Conservation (phyloP, 2,888 invertebrate species). For the Temnothorax ravouxi region DNA sequence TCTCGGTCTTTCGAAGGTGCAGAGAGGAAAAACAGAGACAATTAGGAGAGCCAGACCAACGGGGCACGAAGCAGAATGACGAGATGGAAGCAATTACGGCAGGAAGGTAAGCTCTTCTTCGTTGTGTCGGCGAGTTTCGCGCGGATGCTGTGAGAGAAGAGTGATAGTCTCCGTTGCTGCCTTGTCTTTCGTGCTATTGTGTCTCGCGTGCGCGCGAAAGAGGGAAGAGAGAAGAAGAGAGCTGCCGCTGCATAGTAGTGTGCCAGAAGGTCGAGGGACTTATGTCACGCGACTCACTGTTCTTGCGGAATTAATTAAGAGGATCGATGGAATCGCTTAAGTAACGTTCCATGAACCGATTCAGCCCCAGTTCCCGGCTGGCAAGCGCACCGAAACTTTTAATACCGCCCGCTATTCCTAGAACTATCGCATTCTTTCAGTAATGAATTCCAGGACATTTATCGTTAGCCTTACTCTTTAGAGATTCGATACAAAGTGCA, state of each 20-base stretch:
- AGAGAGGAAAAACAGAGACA: constrained; percentile 74
- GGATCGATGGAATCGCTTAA: constrained; percentile 57
- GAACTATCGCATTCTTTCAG: constrained; percentile 30
- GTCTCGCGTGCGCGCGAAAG: background rate
- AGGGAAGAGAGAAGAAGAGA: background rate
- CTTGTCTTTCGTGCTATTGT: constrained; percentile 47
- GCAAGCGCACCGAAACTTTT: constrained; percentile 40
- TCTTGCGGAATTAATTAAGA: constrained; percentile 69
- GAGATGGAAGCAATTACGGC: constrained; percentile 72
- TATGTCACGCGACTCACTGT: constrained; percentile 58
- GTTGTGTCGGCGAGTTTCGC: constrained; percentile 55
- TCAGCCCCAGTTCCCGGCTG: constrained; percentile 20
- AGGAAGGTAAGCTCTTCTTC: constrained; percentile 66
- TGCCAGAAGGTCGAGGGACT: constrained; percentile 42
- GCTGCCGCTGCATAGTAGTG: background rate
- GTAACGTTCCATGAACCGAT: constrained; percentile 47
- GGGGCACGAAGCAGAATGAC: constrained; percentile 62
- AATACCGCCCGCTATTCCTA: constrained; percentile 30
- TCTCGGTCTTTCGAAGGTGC: constrained; percentile 59
- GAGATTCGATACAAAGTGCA: background rate
- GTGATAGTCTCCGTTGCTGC: constrained; percentile 56
- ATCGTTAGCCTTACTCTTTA: constrained; percentile 1
- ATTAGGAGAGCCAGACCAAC: constrained; percentile 67
- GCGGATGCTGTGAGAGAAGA: constrained; percentile 57
- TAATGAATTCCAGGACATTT: constrained; percentile 5